These are phyloP conservation scores for Corydoras sp. DNA, from an alignment of 2,113 vertebrate genomes.

Conservation along the genomic window DNA sequence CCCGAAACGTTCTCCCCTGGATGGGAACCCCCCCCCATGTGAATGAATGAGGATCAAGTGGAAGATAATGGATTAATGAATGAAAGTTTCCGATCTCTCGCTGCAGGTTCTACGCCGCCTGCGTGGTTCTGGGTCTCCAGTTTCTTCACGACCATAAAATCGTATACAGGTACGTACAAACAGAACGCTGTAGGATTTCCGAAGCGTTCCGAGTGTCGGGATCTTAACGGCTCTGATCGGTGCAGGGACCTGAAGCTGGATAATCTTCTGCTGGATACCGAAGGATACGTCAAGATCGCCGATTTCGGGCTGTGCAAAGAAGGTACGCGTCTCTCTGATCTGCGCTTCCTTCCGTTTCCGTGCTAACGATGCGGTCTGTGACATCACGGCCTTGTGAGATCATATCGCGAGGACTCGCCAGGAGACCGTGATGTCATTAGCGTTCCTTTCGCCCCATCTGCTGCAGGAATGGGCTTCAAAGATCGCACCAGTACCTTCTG, in stretches of 20 bases:
- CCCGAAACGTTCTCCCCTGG: too few species aligned
- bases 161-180: conserved; percentile 82
- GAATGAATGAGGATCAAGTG: too few species aligned
- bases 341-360: not conserved
- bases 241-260: conserved; percentile 95
- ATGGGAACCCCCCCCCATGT: too few species aligned
- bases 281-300: conserved; percentile 97
- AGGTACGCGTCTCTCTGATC: conserved; percentile 64
- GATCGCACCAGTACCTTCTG: conserved; percentile 98
- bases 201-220: not conserved
- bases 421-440: too few species aligned
- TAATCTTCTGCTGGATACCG: conserved; percentile 93
- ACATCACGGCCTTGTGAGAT: too few species aligned
- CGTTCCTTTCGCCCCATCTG: not conserved
- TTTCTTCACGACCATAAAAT: conserved; percentile 98
- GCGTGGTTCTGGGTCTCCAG: conserved; percentile 94
- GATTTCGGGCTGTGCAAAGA: conserved; percentile 99
- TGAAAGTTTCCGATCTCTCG: not conserved
- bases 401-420: too few species aligned
- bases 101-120: conserved; percentile 91
- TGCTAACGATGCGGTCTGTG: too few species aligned
- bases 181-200: not conserved
- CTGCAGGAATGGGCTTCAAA: conserved; percentile 92
- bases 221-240: conserved; percentile 34
- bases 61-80: too few species aligned